A percentile compares a stretch with the other conserved stretches of the same genome.
These are phyloP conservation scores for Hemibagrus wyckioides DNA, from an alignment of 2,113 vertebrate species.

Conservation along the genomic window DNA sequence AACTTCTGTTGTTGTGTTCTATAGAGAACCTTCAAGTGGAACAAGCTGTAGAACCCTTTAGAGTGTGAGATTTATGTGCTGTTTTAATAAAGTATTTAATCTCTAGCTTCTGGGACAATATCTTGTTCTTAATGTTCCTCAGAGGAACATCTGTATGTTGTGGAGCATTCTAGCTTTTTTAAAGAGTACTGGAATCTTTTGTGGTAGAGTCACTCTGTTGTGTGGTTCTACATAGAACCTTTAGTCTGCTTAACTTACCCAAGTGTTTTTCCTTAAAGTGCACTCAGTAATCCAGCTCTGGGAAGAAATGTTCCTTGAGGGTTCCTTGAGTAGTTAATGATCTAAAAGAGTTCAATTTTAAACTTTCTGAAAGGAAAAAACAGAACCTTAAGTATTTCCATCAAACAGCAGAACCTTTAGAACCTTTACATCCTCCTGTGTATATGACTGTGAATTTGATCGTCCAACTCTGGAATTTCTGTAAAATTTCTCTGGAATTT, in stretches of 20 bases:
- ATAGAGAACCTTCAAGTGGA: neutral
- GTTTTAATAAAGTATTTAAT: neutral
- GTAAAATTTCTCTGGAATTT: no score
- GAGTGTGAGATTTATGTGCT: neutral
- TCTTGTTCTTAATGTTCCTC: neutral
- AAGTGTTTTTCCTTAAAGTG: neutral
- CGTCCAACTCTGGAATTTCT: no score
- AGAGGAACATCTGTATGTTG: neutral
- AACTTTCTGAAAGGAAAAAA: no score
- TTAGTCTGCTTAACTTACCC: neutral
- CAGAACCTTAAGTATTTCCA: no score
- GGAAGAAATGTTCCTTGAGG: neutral
- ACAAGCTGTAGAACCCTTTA: neutral
- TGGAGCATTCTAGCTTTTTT: neutral
- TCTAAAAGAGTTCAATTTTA: neutral
- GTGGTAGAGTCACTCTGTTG: no score
- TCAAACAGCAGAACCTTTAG: no score
- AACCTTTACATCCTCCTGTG: no score
- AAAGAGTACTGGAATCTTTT: neutral
- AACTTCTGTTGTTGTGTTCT: neutral
- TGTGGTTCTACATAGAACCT: no score
- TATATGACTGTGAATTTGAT: no score
- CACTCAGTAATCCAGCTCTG: neutral
- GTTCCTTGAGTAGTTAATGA: neutral
- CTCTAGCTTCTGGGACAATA: neutral